phyloP scores from a whole-genome alignment of 1,140 invertebrate genomes.

The Limonius californicus region DNA sequence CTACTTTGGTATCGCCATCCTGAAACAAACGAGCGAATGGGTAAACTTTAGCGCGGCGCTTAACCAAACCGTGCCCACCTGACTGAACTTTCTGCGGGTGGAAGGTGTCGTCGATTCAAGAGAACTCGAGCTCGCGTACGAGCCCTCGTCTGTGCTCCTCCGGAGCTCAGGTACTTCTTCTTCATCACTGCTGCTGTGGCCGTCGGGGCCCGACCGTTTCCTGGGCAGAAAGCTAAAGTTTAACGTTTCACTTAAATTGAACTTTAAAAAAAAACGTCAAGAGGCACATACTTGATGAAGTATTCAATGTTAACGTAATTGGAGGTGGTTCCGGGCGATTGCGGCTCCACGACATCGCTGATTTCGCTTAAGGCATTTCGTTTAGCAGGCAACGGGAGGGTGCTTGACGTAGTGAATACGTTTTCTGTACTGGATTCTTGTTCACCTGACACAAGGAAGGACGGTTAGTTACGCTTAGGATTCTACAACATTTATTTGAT shows the following conservation, averaged over 20 bases:
- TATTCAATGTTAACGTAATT: conserved; percentile 91
- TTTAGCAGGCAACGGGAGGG: conserved; percentile 50
- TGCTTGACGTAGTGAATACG: conserved; percentile 58
- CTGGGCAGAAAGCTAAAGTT: too few relatives aligned
- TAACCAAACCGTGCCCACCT: too few relatives aligned
- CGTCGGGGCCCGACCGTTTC: conserved; percentile 31
- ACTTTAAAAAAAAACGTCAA: too few relatives aligned
- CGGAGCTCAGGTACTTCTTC: conserved; percentile 46
- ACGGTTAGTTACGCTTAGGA: too few relatives aligned
- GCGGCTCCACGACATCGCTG: conserved; percentile 52
- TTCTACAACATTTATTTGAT: background rate
- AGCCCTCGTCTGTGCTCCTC: conserved; percentile 39
- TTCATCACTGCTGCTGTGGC: conserved; percentile 45
- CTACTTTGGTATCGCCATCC: conserved; percentile 53
- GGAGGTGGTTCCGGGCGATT: conserved; percentile 68
- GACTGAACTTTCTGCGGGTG: conserved; percentile 42
- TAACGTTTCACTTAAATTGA: too few relatives aligned
- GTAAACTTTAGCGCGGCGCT: background rate
- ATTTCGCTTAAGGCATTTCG: conserved; percentile 44
- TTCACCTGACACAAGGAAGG: conserved; percentile 51
- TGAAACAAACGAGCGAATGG: too few relatives aligned
- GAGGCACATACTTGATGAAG: conserved; percentile 78
- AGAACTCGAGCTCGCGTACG: conserved; percentile 47
- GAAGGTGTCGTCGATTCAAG: conserved; percentile 45
- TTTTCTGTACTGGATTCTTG: conserved; percentile 57